These are phyloP conservation scores for Hozukius guyotensis DNA, from an alignment of 2,797 vertebrate genomes.

Conservation along the genomic window DNA sequence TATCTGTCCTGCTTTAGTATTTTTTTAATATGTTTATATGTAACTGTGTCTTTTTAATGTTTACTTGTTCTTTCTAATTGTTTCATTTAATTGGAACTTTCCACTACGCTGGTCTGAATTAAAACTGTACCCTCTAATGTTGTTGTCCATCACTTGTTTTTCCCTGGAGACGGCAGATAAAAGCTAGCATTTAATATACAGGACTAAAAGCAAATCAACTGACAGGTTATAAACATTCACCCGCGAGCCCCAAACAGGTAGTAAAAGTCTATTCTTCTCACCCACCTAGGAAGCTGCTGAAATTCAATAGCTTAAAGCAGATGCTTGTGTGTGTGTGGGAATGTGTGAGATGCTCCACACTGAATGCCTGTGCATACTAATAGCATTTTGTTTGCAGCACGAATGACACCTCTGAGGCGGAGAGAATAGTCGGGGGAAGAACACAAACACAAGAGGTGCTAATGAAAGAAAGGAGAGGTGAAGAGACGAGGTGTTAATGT, in stretches of 20 bases:
- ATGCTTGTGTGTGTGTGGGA: slow-evolving; percentile 17
- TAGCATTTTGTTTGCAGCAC: slow-evolving; percentile 59
- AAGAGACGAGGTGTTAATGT: slow-evolving; percentile 54
- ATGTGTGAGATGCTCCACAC: slow-evolving; percentile 20
- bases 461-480: slow-evolving; percentile 61
- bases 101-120: background rate
- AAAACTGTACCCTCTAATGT: background rate
- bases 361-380: slow-evolving; percentile 66
- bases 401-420: slow-evolving; percentile 66
- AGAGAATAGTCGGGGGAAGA: slow-evolving; percentile 53
- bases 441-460: slow-evolving; percentile 61
- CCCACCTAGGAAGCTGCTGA: slow-evolving; percentile 14
- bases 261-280: slow-evolving; percentile 44
- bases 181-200: slow-evolving; percentile 15
- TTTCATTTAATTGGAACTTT: background rate
- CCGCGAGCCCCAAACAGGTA: background rate
- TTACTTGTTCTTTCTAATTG: background rate
- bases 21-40: background rate
- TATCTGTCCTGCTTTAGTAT: background rate
- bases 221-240: slow-evolving; percentile 23
- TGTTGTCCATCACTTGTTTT: background rate
- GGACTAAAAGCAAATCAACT: slow-evolving; percentile 8
- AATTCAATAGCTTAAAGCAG: slow-evolving; percentile 51
- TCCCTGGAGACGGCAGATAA: slow-evolving; percentile 3
- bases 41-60: background rate